phyloP scores from a whole-genome alignment of 2,797 vertebrate genomes.

The Poeciliopsis paucimaculata region DNA sequence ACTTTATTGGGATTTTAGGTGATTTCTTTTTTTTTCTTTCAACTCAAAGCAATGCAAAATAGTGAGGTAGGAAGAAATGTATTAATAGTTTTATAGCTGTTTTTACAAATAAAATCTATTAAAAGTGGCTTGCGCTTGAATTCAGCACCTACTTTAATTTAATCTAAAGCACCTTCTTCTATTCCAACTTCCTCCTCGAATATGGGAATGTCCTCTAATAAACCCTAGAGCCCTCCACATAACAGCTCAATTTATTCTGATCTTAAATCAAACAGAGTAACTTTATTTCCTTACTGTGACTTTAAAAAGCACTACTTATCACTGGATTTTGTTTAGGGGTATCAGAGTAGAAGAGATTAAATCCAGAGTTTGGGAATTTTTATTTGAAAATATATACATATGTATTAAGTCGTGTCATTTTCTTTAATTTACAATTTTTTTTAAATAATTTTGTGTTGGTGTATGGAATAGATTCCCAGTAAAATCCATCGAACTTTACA shows the following conservation, averaged over 20 bases:
- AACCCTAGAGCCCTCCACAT: not conserved
- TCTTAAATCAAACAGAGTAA: not conserved
- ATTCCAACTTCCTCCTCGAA: not conserved
- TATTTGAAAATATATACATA: not conserved
- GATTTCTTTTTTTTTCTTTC: not conserved
- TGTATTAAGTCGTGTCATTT: not conserved
- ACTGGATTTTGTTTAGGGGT: not conserved
- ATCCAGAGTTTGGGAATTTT: not conserved
- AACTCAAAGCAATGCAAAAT: not conserved
- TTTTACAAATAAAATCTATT: not conserved
- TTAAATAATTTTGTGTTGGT: not conserved
- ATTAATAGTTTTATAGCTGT: not conserved
- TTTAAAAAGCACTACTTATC: not conserved
- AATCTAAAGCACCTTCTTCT: too few species aligned
- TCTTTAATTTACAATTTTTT: not conserved
- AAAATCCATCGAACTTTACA: not conserved
- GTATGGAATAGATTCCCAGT: not conserved
- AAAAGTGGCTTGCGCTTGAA: not conserved
- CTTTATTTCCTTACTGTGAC: not conserved
- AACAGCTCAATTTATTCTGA: not conserved
- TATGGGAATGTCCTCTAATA: not conserved
- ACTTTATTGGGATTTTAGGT: not conserved
- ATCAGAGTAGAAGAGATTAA: not conserved
- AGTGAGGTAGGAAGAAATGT: not conserved
- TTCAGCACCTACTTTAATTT: not conserved